These are phyloP conservation scores for Glyphotaelius pellucidus DNA, from an alignment of 2,888 invertebrate species.

Conservation along the genomic window DNA sequence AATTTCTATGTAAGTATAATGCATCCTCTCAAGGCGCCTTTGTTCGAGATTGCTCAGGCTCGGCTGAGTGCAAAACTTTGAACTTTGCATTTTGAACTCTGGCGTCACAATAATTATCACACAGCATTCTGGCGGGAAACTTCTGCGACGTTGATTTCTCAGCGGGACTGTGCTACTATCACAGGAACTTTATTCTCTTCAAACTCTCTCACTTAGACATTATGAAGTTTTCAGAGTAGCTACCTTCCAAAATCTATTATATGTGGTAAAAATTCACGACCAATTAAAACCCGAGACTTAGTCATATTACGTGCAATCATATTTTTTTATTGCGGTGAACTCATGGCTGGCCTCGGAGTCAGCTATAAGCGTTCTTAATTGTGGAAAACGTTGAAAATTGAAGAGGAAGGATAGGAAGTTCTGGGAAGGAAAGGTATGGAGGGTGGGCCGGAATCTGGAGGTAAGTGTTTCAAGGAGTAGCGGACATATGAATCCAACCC, in stretches of 20 bases:
- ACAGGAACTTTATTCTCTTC: not conserved
- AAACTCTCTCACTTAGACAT: not conserved
- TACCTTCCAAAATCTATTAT: not conserved
- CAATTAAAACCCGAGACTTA: not conserved
- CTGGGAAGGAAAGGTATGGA: too few species aligned
- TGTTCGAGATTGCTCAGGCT: not conserved
- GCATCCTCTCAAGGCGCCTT: not conserved
- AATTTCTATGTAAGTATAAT: not conserved
- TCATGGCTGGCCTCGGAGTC: too few species aligned
- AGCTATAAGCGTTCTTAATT: too few species aligned
- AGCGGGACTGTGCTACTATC: conserved; percentile 5
- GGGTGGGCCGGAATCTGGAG: too few species aligned
- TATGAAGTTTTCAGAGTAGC: not conserved
- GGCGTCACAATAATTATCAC: not conserved
- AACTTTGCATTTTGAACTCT: conserved; percentile 2
- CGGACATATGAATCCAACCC: too few species aligned
- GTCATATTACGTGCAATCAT: not conserved
- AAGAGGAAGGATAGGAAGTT: too few species aligned
- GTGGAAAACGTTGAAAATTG: too few species aligned
- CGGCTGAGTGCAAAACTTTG: not conserved
- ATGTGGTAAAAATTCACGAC: not conserved
- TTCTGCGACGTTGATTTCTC: conserved; percentile 7
- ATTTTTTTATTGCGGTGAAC: too few species aligned
- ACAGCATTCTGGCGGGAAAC: not conserved
- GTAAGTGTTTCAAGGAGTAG: too few species aligned